Evolutionary conservation across 2,888 invertebrate genomes (phyloP).

Genomic region (Orthosia gothica): DNA sequence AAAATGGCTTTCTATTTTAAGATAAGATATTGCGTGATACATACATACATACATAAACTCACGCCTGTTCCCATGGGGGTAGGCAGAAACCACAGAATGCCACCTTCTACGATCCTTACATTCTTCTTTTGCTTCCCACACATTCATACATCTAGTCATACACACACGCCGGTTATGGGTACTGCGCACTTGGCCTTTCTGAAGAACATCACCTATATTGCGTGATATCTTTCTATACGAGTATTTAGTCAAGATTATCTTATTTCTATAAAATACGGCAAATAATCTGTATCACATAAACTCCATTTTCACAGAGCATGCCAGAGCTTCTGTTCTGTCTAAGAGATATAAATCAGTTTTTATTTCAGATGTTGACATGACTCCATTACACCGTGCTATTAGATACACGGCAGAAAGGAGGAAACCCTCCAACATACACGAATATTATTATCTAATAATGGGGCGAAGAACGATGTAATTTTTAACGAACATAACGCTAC

Average conservation of each 20-base stretch:
- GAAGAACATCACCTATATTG: too few species aligned
- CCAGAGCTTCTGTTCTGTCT: constrained; percentile 30
- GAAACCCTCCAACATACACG: constrained; percentile 22
- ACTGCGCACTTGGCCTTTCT: too few species aligned
- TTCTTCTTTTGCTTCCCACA: too few species aligned
- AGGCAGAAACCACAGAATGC: too few species aligned
- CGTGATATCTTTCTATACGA: not conserved
- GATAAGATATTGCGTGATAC: not conserved
- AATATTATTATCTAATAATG: constrained; percentile 62
- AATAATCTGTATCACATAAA: constrained; percentile 20
- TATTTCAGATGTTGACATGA: constrained; percentile 52
- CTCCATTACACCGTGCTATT: constrained; percentile 33
- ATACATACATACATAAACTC: too few species aligned
- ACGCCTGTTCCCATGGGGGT: too few species aligned
- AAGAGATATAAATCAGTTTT: constrained; percentile 49
- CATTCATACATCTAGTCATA: too few species aligned
- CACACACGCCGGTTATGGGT: too few species aligned
- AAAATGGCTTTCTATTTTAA: not conserved
- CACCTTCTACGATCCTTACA: too few species aligned
- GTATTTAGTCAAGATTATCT: not conserved
- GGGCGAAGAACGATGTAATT: constrained; percentile 50
- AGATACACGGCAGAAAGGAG: constrained; percentile 33
- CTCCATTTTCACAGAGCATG: constrained; percentile 25
- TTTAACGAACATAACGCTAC: constrained; percentile 71
- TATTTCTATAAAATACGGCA: constrained; percentile 12